Evolutionary conservation across 2,113 vertebrate genomes (phyloP), one percentile per base, ranked within the genome.

Genomic region (Menidia beryllina): DNA sequence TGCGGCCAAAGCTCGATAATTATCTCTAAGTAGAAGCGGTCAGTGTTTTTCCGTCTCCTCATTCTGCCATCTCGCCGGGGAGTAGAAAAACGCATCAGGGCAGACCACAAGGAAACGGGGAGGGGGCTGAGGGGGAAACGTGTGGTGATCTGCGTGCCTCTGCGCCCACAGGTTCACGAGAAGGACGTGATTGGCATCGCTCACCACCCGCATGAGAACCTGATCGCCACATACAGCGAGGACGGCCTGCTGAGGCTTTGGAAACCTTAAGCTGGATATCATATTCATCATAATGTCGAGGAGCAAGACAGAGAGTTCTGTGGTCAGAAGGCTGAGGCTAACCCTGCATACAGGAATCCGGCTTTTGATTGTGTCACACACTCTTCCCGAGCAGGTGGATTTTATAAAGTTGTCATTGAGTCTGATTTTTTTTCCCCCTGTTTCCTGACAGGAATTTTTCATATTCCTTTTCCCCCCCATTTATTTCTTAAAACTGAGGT

Each of bases 111-210:
- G 51, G 23, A 53, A 52, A 49, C 34, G 24, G n/a, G 7, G 38
- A n/a, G n/a, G 38, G 15, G n/a, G 50, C 52, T 51, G 0, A 93
- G 95, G 88, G 94, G 93, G 88, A 21, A 47, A 27, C 23, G 17
- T 52, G 34, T 55, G 60, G 1, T 77, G 36, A 82, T 59, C 27
- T 63, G 27, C 72, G 63, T 41, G 75, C n/a, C 25, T 83, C 36
- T 86, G 57, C 75, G 14, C 26, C 63, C 30, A 43, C 88, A 99
- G 98, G 95, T 99, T 68, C 97, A 99, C 4, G 96, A 99, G 85
- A 98, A 98, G 84, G 97, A 97, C 41, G 96, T 99, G 26, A 98
- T 99, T 72, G 98, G 98, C 67, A 96, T 98, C 17, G 92, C 95
- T 59, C 97, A 99, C 79, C 98, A 99, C 82, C 97, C 98, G 12